A percentile compares a stretch with the other conserved stretches of the same genome.
Conservation (phyloP, 2,113 vertebrate species). For the Neomonachus schauinslandi region DNA sequence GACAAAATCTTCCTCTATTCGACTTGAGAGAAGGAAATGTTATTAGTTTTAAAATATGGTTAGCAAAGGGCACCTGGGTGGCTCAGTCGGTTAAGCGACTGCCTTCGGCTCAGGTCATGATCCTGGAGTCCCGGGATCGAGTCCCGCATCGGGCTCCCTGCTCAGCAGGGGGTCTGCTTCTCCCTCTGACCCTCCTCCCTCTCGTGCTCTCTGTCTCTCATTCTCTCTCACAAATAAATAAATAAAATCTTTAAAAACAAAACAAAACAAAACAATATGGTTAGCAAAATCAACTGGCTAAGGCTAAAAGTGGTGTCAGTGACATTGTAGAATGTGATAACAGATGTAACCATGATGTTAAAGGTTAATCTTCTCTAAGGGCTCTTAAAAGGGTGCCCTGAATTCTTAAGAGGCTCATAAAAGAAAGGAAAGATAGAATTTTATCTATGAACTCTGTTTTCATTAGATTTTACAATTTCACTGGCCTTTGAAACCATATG, state of each 20-base stretch:
- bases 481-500: slow-evolving; percentile 49
- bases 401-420: slow-evolving; percentile 69
- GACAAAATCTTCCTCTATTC: not conserved
- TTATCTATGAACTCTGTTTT: slow-evolving; percentile 67
- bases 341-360: slow-evolving; percentile 41
- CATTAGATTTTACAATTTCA: slow-evolving; percentile 69
- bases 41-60: slow-evolving; percentile 31
- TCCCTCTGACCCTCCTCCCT: too few relatives aligned
- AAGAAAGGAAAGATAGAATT: slow-evolving; percentile 64
- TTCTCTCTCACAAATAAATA: too few relatives aligned
- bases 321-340: slow-evolving; percentile 51
- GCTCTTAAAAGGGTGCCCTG: slow-evolving; percentile 59
- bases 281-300: slow-evolving; percentile 40
- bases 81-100: too few relatives aligned
- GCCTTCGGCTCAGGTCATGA: too few relatives aligned
- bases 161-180: too few relatives aligned
- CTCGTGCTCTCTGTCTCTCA: too few relatives aligned
- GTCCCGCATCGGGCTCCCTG: too few relatives aligned
- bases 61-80: too few relatives aligned
- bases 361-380: slow-evolving; percentile 55
- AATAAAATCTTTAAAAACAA: too few relatives aligned
- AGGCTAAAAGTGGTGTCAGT: slow-evolving; percentile 38
- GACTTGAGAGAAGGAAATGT: not conserved
- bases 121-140: too few relatives aligned
- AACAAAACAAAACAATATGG: too few relatives aligned